These are phyloP conservation scores for Monodelphis domestica DNA, from an alignment of 2,797 vertebrate genomes.

Conservation along the genomic window DNA sequence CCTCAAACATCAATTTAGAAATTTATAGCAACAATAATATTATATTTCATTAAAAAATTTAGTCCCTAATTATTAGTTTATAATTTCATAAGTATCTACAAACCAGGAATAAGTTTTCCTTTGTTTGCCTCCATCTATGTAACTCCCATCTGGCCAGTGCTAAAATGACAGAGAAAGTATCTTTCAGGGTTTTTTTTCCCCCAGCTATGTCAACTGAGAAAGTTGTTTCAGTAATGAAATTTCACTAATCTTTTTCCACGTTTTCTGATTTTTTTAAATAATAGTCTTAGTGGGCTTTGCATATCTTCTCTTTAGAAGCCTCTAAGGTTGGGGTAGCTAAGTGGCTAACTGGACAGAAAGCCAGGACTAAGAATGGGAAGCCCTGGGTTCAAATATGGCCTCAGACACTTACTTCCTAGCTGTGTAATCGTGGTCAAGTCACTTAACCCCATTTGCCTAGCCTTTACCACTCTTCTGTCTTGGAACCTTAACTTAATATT, in stretches of 20 bases:
- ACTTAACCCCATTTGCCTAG: too few relatives aligned
- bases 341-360: too few relatives aligned
- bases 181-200: not conserved
- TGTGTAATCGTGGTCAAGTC: too few relatives aligned
- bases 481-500: too few relatives aligned
- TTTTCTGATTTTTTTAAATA: not conserved
- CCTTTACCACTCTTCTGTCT: too few relatives aligned
- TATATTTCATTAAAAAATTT: not conserved
- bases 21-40: not conserved
- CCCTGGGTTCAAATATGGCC: too few relatives aligned
- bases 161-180: not conserved
- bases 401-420: too few relatives aligned
- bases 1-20: not conserved
- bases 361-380: too few relatives aligned
- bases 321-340: too few relatives aligned
- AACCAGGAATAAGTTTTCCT: not conserved
- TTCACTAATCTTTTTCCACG: not conserved
- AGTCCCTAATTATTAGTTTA: not conserved
- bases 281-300: not conserved
- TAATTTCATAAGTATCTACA: not conserved
- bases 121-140: not conserved
- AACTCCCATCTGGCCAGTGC: not conserved
- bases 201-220: too few relatives aligned
- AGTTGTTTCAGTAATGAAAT: not conserved
- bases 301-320: not conserved